These are phyloP conservation scores for Cantharis rustica DNA, from an alignment of 2,888 invertebrate species.

Conservation along the genomic window DNA sequence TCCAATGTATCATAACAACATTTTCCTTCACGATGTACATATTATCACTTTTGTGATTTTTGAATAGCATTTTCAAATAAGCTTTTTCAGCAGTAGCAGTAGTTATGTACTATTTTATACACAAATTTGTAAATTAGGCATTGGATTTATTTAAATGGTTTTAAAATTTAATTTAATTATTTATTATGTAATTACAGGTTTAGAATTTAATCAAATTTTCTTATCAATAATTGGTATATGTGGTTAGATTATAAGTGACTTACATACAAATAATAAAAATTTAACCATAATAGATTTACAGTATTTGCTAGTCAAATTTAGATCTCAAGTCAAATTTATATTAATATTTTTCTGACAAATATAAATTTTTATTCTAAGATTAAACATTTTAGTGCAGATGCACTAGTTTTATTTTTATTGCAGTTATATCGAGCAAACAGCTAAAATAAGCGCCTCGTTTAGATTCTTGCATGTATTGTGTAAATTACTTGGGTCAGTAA, in stretches of 20 bases:
- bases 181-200: neutral
- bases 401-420: neutral
- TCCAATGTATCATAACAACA: neutral
- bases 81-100: too few relatives aligned
- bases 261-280: neutral
- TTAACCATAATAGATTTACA: neutral
- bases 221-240: neutral
- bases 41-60: too few relatives aligned
- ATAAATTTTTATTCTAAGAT: neutral
- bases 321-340: neutral
- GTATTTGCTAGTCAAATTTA: neutral
- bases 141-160: too few relatives aligned
- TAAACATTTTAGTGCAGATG: neutral
- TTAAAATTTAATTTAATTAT: too few relatives aligned
- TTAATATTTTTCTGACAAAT: neutral
- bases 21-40: neutral
- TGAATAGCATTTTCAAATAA: too few relatives aligned
- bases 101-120: too few relatives aligned
- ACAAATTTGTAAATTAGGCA: too few relatives aligned
- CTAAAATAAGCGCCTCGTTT: neutral
- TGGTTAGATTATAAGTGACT: neutral
- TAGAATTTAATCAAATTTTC: neutral
- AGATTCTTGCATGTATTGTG: neutral
- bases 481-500: neutral
- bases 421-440: neutral